A percentile compares a stretch with the other conserved stretches of the same genome.
Evolutionary conservation across 2,113 vertebrate species (phyloP).

Genomic region (Phalacrocorax carbo): DNA sequence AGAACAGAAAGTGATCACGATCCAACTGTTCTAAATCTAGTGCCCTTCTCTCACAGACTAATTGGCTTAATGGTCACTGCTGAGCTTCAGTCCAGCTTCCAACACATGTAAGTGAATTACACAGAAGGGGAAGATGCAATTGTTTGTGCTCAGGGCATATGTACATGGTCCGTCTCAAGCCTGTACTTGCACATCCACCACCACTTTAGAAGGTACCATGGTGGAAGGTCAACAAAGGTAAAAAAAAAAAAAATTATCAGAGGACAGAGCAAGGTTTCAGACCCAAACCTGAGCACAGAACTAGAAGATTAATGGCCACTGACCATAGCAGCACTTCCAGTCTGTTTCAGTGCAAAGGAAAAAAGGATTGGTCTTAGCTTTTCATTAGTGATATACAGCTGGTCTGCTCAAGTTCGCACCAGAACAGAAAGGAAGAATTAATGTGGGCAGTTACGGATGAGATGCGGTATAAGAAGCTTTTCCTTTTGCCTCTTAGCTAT

Average conservation of each 20-base stretch:
- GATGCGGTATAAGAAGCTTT: constrained; percentile 9
- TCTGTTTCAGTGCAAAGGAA: neutral
- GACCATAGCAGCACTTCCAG: neutral
- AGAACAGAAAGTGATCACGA: neutral
- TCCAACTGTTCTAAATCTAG: neutral
- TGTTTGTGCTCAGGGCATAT: neutral
- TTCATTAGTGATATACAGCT: neutral
- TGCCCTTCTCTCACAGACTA: neutral
- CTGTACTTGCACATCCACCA: neutral
- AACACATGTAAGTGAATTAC: neutral
- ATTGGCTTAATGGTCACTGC: neutral
- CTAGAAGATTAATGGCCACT: fast-evolving
- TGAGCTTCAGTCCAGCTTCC: neutral
- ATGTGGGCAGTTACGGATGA: neutral
- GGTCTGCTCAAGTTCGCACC: neutral
- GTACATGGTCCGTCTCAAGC: neutral
- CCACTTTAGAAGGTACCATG: neutral
- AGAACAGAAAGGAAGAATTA: neutral
- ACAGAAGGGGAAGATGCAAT: neutral
- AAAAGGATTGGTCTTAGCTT: neutral
- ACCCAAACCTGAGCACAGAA: neutral
- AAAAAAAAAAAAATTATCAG: neutral
- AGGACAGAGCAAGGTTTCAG: neutral
- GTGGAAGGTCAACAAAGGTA: neutral
- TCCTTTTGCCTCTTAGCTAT: neutral